A percentile compares a stretch with the other conserved stretches of the same genome.
phyloP scores from a whole-genome alignment of 2,113 vertebrate species.

The Gavialis gangeticus region DNA sequence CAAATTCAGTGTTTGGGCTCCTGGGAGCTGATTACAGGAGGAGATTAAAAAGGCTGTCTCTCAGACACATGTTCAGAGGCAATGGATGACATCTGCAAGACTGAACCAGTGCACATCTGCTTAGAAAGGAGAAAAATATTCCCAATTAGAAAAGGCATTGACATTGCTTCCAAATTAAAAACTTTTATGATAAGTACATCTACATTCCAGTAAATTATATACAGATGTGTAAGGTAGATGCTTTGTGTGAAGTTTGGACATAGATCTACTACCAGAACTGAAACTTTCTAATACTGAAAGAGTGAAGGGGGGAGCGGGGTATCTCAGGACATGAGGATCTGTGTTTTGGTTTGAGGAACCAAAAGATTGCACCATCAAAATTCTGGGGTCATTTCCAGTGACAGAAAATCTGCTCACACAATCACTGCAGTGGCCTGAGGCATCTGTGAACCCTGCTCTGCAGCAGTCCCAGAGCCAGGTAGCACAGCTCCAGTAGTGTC shows the following conservation, averaged over 20 bases:
- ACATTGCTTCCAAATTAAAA: slow-evolving; percentile 52
- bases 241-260: background rate
- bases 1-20: slow-evolving; percentile 62
- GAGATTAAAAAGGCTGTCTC: slow-evolving; percentile 75
- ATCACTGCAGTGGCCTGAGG: background rate
- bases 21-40: slow-evolving; percentile 73
- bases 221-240: background rate
- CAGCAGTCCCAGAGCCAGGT: background rate
- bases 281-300: background rate
- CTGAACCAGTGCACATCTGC: slow-evolving; percentile 19
- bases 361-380: background rate
- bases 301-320: background rate
- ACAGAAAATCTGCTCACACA: background rate
- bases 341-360: background rate
- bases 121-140: slow-evolving; percentile 71
- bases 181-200: background rate
- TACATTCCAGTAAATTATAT: background rate
- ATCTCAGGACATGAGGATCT: background rate
- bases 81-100: slow-evolving; percentile 59
- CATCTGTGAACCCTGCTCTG: background rate
- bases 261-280: background rate
- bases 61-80: slow-evolving; percentile 68
- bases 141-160: slow-evolving; percentile 56
- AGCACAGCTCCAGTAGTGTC: background rate
- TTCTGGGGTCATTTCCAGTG: too few species aligned